Percentiles rank a stretch among this genome's conserved stretches.
Evolutionary conservation across 2,797 vertebrate species (phyloP).

Genomic region (Mormyrus proboscirostris): DNA sequence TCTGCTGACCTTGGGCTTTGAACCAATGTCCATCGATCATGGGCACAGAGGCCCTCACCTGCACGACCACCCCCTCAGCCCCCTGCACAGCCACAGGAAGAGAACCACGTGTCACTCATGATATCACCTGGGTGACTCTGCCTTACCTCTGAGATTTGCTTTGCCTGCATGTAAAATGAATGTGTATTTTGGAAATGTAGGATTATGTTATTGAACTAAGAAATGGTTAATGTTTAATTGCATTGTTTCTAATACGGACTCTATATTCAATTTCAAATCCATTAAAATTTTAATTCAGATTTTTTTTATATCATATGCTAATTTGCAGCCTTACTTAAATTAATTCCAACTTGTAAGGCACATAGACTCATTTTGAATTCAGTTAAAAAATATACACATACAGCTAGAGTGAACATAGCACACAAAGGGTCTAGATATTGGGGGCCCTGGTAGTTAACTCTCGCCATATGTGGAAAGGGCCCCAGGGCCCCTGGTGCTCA

Average conservation of each 20-base stretch:
- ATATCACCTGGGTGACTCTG: background rate
- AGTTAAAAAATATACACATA: background rate
- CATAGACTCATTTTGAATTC: background rate
- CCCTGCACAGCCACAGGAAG: background rate
- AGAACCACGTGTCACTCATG: background rate
- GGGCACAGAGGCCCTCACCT: background rate
- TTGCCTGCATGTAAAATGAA: background rate
- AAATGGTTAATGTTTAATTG: conserved; percentile 6
- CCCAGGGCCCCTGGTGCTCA: background rate
- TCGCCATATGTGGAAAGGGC: background rate
- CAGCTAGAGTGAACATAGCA: background rate
- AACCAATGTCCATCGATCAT: background rate
- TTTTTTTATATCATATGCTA: background rate
- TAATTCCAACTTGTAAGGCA: background rate
- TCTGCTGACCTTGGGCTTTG: background rate
- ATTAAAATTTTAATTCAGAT: background rate
- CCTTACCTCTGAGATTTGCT: background rate
- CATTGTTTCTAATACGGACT: background rate
- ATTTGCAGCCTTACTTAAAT: background rate
- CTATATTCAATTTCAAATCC: background rate
- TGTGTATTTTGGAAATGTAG: background rate
- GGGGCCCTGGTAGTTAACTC: background rate
- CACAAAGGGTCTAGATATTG: background rate
- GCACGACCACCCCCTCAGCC: background rate
- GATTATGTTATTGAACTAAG: background rate